Evolutionary conservation across 1,140 invertebrate species (phyloP), one percentile per base, ranked within the genome.

Genomic region (Trachelipus rathkii): DNA sequence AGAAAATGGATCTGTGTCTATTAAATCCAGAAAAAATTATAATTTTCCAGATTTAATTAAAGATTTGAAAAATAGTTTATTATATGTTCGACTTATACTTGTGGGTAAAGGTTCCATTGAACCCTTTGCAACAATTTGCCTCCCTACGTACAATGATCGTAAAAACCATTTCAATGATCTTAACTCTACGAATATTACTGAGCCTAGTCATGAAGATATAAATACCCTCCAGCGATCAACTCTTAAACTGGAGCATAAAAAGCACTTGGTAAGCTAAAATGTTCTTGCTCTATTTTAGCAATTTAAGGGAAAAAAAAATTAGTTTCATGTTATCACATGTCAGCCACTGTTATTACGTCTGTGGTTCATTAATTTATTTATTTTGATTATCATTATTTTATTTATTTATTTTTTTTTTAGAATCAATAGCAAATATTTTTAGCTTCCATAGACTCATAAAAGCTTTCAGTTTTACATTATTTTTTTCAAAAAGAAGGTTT

Each of bases 61-160:
- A 19, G 50, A 60, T 15, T 19, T 60, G 19, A 60, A 60, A 60
- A 19, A 60, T 8, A 19, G 11, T 19, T 60, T 75, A 10, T 44
- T 75, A 11, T 24, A 67, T 9, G 43, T 75, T 33, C 73, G 68
- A 33, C 33, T 75, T 15, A 68, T 67, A 33, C 73, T 75, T 21
- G 43, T 75, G 0, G 73, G 73, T 13, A 75, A 75, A 68, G 73
- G 73, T 19, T 10, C 60, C 23, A 7, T 75, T 9, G 73, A 75
- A 44, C 73, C 73, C n/a, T 19, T 24, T 21, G 73, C 73, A 1
- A n/a, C 67, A 15, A 75, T 75, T n/a, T 75, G 73, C 21, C 24
- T 60, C 5, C 73, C 73, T 3, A 75, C 23, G 10, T 0, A 60
- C 10, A 9, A 24, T 19, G 73, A 75, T 68, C 4, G 67, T 19